Evolutionary conservation across 2,113 vertebrate genomes (phyloP).

Genomic region (Naja naja): DNA sequence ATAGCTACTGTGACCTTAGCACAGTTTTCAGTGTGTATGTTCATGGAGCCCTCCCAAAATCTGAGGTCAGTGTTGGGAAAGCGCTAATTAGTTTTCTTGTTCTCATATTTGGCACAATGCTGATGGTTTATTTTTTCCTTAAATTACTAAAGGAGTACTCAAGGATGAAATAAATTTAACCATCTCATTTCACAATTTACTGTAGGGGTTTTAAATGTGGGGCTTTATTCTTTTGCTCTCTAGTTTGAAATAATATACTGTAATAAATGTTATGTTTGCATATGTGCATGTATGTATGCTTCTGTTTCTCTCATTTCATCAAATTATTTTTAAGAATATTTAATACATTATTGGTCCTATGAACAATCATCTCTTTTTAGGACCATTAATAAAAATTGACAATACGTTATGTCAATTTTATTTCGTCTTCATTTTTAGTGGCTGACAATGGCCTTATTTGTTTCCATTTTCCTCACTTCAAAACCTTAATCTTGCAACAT

Average conservation of each 20-base stretch:
- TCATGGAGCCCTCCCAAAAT: neutral
- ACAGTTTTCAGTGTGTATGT: neutral
- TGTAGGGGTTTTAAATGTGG: neutral
- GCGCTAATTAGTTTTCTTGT: neutral
- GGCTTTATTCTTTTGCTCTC: neutral
- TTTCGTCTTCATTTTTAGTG: neutral
- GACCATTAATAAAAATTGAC: neutral
- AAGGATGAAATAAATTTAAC: neutral
- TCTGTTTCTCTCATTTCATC: neutral
- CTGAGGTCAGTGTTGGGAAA: neutral
- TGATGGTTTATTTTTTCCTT: neutral
- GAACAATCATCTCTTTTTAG: neutral
- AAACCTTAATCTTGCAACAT: neutral
- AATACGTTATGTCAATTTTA: neutral
- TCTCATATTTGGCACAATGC: constrained; percentile 30
- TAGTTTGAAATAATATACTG: neutral
- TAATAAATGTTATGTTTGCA: neutral
- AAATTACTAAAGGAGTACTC: neutral
- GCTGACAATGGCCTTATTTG: neutral
- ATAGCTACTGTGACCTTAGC: neutral
- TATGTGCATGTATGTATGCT: neutral
- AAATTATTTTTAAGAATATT: neutral
- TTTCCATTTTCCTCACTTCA: neutral
- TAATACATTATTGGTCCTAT: neutral
- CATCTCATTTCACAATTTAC: neutral